Conservation (phyloP, 2,888 invertebrate species). For the Chelonus formosanus region DNA sequence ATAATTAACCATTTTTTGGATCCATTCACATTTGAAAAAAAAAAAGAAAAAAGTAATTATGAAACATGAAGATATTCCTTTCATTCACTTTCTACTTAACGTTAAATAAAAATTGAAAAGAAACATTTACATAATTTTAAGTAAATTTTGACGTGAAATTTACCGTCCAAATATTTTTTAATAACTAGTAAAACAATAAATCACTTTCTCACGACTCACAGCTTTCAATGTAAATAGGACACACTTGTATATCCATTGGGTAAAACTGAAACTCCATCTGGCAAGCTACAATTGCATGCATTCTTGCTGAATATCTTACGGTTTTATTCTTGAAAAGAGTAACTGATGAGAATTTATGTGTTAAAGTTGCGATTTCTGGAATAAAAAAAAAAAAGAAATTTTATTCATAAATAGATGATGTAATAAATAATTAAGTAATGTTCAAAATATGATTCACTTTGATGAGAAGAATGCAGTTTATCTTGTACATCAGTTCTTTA, state of each 20-base stretch:
- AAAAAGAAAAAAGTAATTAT: not conserved
- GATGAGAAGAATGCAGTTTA: no score
- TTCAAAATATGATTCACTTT: no score
- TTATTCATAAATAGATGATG: not conserved
- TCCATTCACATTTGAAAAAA: constrained; percentile 1
- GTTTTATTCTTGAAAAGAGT: constrained; percentile 83
- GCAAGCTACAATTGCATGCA: constrained; percentile 87
- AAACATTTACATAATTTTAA: no score
- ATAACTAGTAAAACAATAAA: not conserved
- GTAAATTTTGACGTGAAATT: no score
- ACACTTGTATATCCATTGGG: constrained; percentile 87
- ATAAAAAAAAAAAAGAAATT: constrained; percentile 9
- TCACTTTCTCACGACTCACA: constrained; percentile 69
- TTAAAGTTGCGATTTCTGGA: constrained; percentile 82
- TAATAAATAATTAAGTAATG: not conserved
- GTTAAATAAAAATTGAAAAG: no score
- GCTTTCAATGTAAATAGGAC: constrained; percentile 84
- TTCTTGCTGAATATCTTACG: constrained; percentile 80
- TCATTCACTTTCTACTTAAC: no score
- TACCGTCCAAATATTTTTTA: no score
- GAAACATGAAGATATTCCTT: no score
- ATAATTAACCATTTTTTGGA: not conserved
- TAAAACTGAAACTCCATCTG: constrained; percentile 89
- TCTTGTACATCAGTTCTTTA: no score
- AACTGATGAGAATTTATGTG: constrained; percentile 83